Percentiles rank a stretch among this genome's conserved stretches.
Conservation (phyloP, 1,140 invertebrate species). For the Sinonovacula constricta region DNA sequence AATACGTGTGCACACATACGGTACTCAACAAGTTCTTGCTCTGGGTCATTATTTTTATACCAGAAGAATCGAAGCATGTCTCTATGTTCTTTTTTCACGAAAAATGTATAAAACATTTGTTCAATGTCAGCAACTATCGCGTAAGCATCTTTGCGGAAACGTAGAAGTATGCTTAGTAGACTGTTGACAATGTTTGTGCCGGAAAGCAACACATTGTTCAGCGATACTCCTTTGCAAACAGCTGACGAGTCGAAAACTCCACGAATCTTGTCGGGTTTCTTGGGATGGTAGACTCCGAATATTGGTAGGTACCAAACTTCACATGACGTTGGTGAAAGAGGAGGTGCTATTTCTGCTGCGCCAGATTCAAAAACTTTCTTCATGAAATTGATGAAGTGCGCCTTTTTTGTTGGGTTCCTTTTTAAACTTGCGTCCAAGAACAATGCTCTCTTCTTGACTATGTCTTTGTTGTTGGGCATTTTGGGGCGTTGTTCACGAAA, state of each 20-base stretch:
- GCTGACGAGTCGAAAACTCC: constrained; percentile 25
- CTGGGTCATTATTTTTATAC: constrained; percentile 19
- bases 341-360: constrained; percentile 15
- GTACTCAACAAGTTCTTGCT: constrained; percentile 19
- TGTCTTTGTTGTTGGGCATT: constrained; percentile 29
- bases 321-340: background rate
- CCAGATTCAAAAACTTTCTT: constrained; percentile 22
- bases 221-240: background rate
- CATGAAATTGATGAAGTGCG: constrained; percentile 40
- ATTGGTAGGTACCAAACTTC: constrained; percentile 52
- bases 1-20: constrained; percentile 54
- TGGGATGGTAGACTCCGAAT: constrained; percentile 5
- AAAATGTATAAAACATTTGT: constrained; percentile 44
- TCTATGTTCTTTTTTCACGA: constrained; percentile 18
- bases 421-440: background rate
- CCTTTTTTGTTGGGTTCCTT: constrained; percentile 2
- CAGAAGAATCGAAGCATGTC: constrained; percentile 43
- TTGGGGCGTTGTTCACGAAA: no score
- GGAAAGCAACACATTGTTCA: background rate
- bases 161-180: background rate
- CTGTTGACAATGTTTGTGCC: background rate
- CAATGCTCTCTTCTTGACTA: background rate
- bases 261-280: constrained; percentile 12
- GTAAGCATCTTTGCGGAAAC: background rate
- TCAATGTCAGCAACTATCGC: background rate